These are phyloP conservation scores for Poecile atricapillus DNA, from an alignment of 2,113 vertebrate genomes.

Conservation along the genomic window DNA sequence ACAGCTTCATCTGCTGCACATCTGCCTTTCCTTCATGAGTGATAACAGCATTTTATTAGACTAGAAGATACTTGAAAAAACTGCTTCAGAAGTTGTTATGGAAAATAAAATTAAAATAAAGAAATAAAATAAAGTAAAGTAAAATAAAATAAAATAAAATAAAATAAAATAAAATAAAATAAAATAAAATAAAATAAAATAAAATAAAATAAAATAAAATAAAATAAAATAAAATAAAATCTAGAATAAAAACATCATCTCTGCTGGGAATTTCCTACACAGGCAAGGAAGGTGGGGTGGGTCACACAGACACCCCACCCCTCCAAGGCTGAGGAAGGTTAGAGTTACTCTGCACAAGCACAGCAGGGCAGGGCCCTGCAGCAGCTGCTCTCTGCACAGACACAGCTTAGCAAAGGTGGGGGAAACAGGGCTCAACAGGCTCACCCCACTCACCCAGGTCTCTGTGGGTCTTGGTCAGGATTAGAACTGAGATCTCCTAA, in stretches of 20 bases:
- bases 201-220: not conserved
- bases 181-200: no score
- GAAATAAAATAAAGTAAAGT: not conserved
- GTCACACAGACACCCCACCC: not conserved
- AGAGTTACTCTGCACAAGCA: not conserved
- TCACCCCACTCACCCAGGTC: fast-evolving
- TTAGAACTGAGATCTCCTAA: not conserved
- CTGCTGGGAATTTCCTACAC: not conserved
- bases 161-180: not conserved
- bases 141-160: not conserved
- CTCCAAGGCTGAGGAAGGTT: no score
- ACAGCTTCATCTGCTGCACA: not conserved
- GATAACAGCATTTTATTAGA: not conserved
- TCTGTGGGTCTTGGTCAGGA: not conserved
- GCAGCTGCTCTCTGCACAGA: not conserved
- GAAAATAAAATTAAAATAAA: not conserved
- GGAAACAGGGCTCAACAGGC: not conserved
- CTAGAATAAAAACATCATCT: not conserved
- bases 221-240: not conserved
- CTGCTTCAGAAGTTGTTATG: not conserved
- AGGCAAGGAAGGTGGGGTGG: fast-evolving
- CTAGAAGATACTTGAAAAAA: not conserved
- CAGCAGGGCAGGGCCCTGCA: not conserved
- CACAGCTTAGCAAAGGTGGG: not conserved
- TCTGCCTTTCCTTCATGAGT: not conserved